Evolutionary conservation across 2,888 invertebrate genomes (phyloP).

Genomic region (Lepeophtheirus nordmannii): DNA sequence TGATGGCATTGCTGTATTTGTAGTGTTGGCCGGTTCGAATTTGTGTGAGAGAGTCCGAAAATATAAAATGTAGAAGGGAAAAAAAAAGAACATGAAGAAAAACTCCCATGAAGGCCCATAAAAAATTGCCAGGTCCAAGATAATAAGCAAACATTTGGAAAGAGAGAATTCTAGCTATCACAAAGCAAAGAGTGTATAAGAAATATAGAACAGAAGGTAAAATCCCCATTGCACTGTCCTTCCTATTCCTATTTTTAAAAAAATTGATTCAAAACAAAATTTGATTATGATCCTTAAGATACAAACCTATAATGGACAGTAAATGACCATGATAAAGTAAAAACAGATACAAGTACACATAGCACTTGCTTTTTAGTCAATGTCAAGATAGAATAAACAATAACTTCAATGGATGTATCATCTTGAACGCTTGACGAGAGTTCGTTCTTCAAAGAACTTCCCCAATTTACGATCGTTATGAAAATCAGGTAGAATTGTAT

Average conservation of each 20-base stretch:
- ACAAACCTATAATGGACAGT: slow-evolving; percentile 6
- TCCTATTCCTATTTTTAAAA: neutral
- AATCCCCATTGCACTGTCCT: slow-evolving; percentile 1
- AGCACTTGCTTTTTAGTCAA: neutral
- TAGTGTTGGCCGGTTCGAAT: neutral
- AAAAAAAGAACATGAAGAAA: neutral
- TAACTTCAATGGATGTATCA: neutral
- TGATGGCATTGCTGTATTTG: no score
- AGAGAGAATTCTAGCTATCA: slow-evolving; percentile 16
- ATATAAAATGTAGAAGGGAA: slow-evolving; percentile 6
- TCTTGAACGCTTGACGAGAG: neutral
- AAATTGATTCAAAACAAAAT: neutral
- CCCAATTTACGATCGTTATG: neutral
- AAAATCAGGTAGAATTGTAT: slow-evolving; percentile 19
- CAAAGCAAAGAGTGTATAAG: neutral
- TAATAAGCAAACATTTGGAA: slow-evolving; percentile 22
- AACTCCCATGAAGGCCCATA: neutral
- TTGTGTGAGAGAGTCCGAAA: slow-evolving; percentile 9
- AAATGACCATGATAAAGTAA: slow-evolving; percentile 4
- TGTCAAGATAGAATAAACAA: neutral
- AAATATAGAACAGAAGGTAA: slow-evolving; percentile 14
- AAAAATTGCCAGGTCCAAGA: slow-evolving; percentile 14
- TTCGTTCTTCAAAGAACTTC: neutral
- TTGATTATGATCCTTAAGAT: neutral
- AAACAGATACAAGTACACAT: slow-evolving; percentile 1